Conservation (phyloP, 2,888 invertebrate species). For the Eupithecia pulchellata region DNA sequence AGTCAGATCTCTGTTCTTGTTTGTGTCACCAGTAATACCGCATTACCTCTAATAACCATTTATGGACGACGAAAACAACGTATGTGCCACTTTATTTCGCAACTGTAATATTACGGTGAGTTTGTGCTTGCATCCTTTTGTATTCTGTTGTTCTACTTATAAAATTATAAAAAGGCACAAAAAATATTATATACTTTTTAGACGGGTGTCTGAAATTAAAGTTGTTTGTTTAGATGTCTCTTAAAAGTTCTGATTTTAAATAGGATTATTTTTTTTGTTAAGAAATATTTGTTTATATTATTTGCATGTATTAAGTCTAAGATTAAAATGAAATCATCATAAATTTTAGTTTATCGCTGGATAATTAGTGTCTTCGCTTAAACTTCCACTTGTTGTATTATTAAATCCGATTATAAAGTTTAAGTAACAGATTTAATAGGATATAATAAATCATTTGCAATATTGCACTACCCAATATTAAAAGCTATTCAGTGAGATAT, state of each 20-base stretch:
- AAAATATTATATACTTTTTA: neutral
- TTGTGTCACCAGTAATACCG: conserved; percentile 29
- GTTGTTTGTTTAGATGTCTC: neutral
- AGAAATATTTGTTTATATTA: neutral
- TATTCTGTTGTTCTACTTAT: conserved; percentile 3
- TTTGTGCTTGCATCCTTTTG: conserved; percentile 9
- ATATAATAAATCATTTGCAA: neutral
- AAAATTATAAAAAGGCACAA: conserved; percentile 11
- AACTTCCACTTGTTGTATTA: neutral
- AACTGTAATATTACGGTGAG: neutral
- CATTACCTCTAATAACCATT: conserved; percentile 31
- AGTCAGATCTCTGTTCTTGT: conserved; percentile 14
- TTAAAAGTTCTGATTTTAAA: neutral
- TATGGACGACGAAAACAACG: conserved; percentile 22
- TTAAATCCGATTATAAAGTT: neutral
- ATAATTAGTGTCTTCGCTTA: neutral
- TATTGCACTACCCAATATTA: neutral
- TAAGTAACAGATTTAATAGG: neutral
- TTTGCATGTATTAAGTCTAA: neutral
- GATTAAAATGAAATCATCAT: neutral
- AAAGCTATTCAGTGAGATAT: neutral
- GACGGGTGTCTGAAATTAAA: neutral
- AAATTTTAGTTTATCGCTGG: neutral
- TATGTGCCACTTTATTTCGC: conserved; percentile 10
- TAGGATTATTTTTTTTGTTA: too few relatives aligned